phyloP scores from a whole-genome alignment of 2,113 vertebrate genomes.

The Phodopus roborovskii region DNA sequence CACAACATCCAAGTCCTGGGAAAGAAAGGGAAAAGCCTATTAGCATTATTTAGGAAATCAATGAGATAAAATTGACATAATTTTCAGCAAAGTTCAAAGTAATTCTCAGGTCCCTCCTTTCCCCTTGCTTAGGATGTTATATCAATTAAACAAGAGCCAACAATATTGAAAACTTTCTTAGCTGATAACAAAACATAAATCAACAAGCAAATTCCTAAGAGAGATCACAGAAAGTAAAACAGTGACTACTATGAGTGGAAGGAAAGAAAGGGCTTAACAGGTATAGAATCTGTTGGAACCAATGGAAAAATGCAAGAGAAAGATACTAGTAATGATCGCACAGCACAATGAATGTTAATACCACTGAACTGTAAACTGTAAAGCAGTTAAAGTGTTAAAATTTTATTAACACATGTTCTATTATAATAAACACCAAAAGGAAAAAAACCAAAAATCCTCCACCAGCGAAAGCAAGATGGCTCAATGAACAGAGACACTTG shows the following conservation, averaged over 20 bases:
- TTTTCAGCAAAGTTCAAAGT: conserved; percentile 23
- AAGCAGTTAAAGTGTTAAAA: not conserved
- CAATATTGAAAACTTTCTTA: not conserved
- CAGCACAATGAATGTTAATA: not conserved
- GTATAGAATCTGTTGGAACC: not conserved
- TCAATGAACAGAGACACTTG: not conserved
- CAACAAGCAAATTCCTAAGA: not conserved
- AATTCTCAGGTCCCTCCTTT: not conserved
- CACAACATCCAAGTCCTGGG: conserved; percentile 96
- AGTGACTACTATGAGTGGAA: not conserved
- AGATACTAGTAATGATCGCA: not conserved
- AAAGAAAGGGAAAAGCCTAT: conserved; percentile 15
- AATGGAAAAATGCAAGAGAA: not conserved
- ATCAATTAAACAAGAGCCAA: not conserved
- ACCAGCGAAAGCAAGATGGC: not conserved
- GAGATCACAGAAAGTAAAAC: not conserved
- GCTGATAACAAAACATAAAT: not conserved
- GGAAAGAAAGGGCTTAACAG: not conserved
- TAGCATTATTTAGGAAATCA: conserved; percentile 8
- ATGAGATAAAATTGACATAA: not conserved
- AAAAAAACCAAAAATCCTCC: not conserved
- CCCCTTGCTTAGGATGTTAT: not conserved
- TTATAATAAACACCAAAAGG: not conserved
- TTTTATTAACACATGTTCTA: not conserved
- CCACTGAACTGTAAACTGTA: not conserved